phyloP scores from a whole-genome alignment of 1,140 invertebrate species.

The Bombyx mori region ASM3026992v2 NC_085131.1:5711501-5712000 shows the following conservation, averaged over 20 bases:
- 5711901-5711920: background rate
- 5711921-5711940: background rate
- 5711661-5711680: slow-evolving; percentile 16
- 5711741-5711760: background rate
- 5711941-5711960: background rate
- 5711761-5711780: slow-evolving; percentile 24
- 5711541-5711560: slow-evolving; percentile 4
- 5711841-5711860: no score
- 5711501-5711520: slow-evolving; percentile 19
- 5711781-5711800: slow-evolving; percentile 6
- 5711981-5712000: slow-evolving; percentile 1
- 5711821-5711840: no score
- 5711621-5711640: background rate
- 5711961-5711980: slow-evolving; percentile 2
- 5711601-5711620: no score
- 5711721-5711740: slow-evolving; percentile 11
- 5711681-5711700: slow-evolving; percentile 21
- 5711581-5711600: no score
- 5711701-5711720: slow-evolving; percentile 20
- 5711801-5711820: no score
- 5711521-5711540: slow-evolving; percentile 18
- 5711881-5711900: background rate
- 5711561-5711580: no score
- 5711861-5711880: background rate
- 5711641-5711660: slow-evolving; percentile 6